A percentile compares a stretch with the other conserved stretches of the same genome.
phyloP scores from a whole-genome alignment of 2,113 vertebrate genomes.

The Setophaga coronata region DNA sequence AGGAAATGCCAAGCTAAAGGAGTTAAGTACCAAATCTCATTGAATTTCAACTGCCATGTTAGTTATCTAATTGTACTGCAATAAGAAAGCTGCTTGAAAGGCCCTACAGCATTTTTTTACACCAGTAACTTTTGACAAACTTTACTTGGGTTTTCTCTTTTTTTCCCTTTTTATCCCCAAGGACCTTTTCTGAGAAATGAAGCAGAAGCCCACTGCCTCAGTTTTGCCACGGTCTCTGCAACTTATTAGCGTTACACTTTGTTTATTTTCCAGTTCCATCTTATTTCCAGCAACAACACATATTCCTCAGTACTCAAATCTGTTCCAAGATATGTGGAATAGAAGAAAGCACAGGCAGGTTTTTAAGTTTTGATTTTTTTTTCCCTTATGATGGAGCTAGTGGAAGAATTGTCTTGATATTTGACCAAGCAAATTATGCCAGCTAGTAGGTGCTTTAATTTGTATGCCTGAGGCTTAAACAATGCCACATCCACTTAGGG shows the following conservation, averaged over 20 bases:
- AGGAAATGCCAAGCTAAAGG: not conserved
- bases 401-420: conserved; percentile 64
- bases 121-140: not conserved
- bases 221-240: not conserved
- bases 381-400: conserved; percentile 42
- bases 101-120: not conserved
- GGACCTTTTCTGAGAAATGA: not conserved
- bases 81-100: conserved; percentile 9
- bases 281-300: not conserved
- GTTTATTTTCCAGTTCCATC: not conserved
- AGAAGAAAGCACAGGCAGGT: not conserved
- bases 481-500: conserved; percentile 66
- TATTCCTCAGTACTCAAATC: not conserved
- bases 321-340: not conserved
- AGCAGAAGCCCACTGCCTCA: not conserved
- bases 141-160: not conserved
- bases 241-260: not conserved
- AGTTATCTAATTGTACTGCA: conserved; percentile 12
- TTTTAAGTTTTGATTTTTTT: not conserved
- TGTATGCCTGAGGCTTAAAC: conserved; percentile 63
- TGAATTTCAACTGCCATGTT: not conserved
- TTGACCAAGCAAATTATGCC: conserved; percentile 67
- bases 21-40: conserved; percentile 2
- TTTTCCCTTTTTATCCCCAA: not conserved
- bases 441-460: conserved; percentile 69